These are phyloP conservation scores for Pitangus sulphuratus DNA, from an alignment of 2,797 vertebrate species.

Conservation along the genomic window DNA sequence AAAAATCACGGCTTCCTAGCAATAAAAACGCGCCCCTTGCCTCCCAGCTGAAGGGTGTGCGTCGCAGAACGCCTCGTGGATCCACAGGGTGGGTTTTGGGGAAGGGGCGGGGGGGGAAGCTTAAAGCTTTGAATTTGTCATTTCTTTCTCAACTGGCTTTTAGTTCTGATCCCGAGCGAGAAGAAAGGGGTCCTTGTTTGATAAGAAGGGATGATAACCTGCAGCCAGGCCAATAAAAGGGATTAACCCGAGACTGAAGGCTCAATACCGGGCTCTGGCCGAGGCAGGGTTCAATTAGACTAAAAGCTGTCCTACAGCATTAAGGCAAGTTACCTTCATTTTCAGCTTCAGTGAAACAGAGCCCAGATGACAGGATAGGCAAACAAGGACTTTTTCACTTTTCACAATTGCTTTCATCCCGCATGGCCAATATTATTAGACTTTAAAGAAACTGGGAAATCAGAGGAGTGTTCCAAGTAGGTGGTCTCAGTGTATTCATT, in stretches of 20 bases:
- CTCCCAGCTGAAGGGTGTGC: not conserved
- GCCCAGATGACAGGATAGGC: conserved; percentile 61
- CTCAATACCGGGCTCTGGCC: conserved; percentile 38
- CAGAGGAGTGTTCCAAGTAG: conserved; percentile 61
- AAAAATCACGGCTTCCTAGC: conserved; percentile 51
- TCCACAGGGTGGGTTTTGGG: not conserved
- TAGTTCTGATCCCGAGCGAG: conserved; percentile 51
- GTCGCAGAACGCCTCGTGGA: not conserved
- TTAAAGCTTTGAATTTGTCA: conserved; percentile 67
- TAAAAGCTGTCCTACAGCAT: conserved; percentile 68
- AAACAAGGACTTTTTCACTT: conserved; percentile 62
- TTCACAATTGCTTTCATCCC: conserved; percentile 69
- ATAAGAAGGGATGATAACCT: conserved; percentile 70
- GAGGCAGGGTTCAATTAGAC: conserved; percentile 54
- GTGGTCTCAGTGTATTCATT: conserved; percentile 29
- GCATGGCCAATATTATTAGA: conserved; percentile 54
- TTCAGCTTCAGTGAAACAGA: conserved; percentile 62
- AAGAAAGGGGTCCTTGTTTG: conserved; percentile 69
- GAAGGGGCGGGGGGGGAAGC: not conserved
- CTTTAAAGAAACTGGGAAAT: conserved; percentile 58
- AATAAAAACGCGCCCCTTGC: not conserved
- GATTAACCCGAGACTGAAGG: conserved; percentile 56
- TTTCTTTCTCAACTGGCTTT: conserved; percentile 61
- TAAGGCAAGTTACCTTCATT: conserved; percentile 59
- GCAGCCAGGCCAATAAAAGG: conserved; percentile 62